Conservation (phyloP, 2,113 vertebrate genomes). For the Tetrao urogallus region DNA sequence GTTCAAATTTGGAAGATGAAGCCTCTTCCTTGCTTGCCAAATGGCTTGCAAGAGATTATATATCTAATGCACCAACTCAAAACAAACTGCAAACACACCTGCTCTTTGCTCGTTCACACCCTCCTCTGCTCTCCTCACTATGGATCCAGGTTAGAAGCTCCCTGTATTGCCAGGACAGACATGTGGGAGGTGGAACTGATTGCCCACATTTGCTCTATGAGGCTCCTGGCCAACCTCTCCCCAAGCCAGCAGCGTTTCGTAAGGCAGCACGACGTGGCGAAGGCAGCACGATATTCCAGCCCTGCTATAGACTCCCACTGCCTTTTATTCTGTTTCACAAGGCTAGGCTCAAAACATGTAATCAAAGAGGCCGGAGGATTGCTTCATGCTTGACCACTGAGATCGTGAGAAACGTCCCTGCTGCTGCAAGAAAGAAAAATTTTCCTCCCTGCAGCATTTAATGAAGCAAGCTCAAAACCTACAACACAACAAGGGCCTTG, state of each 20-base stretch:
- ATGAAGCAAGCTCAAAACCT: conserved; percentile 17
- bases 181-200: not conserved
- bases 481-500: not conserved
- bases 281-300: conserved; percentile 37
- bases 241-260: not conserved
- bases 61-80: rapidly evolving
- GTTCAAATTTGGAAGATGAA: not conserved
- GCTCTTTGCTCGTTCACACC: not conserved
- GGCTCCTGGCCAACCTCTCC: not conserved
- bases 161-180: not conserved
- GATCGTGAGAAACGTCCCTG: conserved; percentile 19
- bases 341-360: conserved; percentile 46
- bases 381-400: conserved; percentile 56
- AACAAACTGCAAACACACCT: not conserved
- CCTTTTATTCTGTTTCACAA: conserved; percentile 59
- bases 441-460: conserved; percentile 21
- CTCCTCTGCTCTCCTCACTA: not conserved
- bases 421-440: not conserved
- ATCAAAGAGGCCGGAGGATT: conserved; percentile 42
- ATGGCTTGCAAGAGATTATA: not conserved
- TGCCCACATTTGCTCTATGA: not conserved
- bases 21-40: not conserved
- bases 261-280: conserved; percentile 9
- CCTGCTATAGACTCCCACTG: conserved; percentile 35
- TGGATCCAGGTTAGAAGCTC: not conserved